Conservation (phyloP, 2,797 vertebrate genomes). For the Peromyscus nudipes region DNA sequence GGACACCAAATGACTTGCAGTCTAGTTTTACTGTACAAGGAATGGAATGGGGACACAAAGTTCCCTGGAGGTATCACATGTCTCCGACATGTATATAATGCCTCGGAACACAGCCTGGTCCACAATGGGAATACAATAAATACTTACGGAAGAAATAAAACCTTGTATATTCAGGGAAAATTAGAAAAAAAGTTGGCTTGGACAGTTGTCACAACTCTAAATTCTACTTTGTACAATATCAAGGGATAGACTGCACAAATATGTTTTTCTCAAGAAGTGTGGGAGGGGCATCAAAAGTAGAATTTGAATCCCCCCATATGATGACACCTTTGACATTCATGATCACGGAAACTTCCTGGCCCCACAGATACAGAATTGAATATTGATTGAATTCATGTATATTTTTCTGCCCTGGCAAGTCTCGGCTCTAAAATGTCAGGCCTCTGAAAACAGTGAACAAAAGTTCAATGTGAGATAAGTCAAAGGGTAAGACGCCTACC, state of each 20-base stretch:
- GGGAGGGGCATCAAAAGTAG: neutral
- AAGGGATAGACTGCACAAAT: neutral
- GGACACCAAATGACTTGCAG: neutral
- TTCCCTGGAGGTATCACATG: neutral
- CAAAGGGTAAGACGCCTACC: neutral
- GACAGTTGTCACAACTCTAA: neutral
- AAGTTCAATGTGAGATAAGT: neutral
- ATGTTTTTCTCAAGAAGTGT: neutral
- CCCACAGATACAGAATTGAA: neutral
- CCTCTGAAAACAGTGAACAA: neutral
- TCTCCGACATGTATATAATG: neutral
- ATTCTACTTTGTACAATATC: neutral
- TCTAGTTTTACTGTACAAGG: neutral
- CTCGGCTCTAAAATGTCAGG: neutral
- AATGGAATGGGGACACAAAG: neutral
- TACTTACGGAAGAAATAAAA: neutral
- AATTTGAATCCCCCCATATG: neutral
- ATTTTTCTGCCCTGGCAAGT: neutral
- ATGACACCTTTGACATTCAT: neutral
- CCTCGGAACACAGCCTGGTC: neutral
- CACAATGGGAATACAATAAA: neutral
- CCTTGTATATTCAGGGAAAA: neutral
- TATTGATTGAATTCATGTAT: neutral
- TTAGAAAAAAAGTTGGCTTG: conserved; percentile 35
- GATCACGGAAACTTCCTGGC: neutral